A percentile compares a stretch with the other conserved stretches of the same genome.
Evolutionary conservation across 2,888 invertebrate genomes (phyloP).

Genomic region (Meganola albula): DNA sequence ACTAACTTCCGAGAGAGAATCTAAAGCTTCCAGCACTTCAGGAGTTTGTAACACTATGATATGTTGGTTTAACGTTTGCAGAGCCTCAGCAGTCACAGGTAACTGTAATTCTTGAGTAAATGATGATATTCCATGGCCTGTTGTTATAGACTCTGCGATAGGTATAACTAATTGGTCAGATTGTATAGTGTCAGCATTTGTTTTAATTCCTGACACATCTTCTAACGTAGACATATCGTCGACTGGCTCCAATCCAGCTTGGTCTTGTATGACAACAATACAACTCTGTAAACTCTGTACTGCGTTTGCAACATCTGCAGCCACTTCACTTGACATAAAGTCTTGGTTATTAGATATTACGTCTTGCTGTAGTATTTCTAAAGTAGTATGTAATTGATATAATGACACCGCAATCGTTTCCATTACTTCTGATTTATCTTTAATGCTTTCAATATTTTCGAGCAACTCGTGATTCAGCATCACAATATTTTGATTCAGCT

Average conservation of each 20-base stretch:
- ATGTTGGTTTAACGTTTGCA: constrained; percentile 54
- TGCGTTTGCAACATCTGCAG: constrained; percentile 49
- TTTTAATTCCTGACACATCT: constrained; percentile 78
- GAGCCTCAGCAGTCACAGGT: constrained; percentile 49
- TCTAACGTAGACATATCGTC: constrained; percentile 77
- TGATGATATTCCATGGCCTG: constrained; percentile 32
- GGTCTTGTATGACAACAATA: constrained; percentile 67
- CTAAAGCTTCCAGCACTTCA: constrained; percentile 51
- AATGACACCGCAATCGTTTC: constrained; percentile 65
- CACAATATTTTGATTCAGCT: constrained; percentile 53
- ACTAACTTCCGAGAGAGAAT: constrained; percentile 54
- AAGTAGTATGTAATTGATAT: constrained; percentile 58
- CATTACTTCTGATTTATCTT: constrained; percentile 42
- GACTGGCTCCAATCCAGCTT: constrained; percentile 62
- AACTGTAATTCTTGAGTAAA: constrained; percentile 30
- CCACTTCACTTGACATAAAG: constrained; percentile 40
- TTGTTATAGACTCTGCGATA: constrained; percentile 38
- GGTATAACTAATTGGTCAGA: constrained; percentile 51
- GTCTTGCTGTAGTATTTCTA: constrained; percentile 66
- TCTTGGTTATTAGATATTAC: constrained; percentile 61
- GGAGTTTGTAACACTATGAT: constrained; percentile 51
- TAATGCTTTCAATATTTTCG: constrained; percentile 50
- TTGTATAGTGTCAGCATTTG: constrained; percentile 67
- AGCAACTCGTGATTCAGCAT: constrained; percentile 50
- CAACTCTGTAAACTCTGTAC: constrained; percentile 63